Base-by-base conservation (phyloP, 2,113 vertebrate genomes). In the Azemiops feae region DNA sequence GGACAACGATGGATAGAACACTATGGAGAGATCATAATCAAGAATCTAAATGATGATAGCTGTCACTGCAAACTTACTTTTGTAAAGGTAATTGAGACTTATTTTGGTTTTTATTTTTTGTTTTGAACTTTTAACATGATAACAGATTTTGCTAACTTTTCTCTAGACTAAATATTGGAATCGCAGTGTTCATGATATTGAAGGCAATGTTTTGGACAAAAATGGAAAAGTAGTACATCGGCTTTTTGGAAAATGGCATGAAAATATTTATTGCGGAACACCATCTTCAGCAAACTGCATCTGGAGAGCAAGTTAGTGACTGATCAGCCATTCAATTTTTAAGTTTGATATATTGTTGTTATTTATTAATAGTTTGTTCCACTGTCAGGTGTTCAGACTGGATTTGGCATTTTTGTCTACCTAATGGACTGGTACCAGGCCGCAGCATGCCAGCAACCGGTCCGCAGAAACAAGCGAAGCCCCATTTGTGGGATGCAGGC, bases 1-100 rank as follows among this genome's bases (percentile, higher is more conserved):
- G 99, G 99, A 2, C 99, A 99, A 97, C 98, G 99, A 93, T 99
- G 99, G 99, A 99, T 99, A 3, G 99, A 99, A 96, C 99, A 99
- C 97, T 99, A 99, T 0, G 99, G 99, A 27, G 99, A 99, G 97
- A 99, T 99, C 93, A 96, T 98, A 94, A 99, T 99, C 96, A 99
- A 97, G 96, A 99, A 99, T 95, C 97, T 98, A 92, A 98, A 94
- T 14, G 98, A 98, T 9, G 97, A 98, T 50, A 96, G 97, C 54
- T 99, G 98, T 97, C 97, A 98, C 93, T 99, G 99, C 97, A 99
- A 99, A 97, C 97, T 99, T 96, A 99, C 98, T 87, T 99, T 99
- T 94, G 96, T 99, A 93, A 99, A 99, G 99, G 99, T 99, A 96
- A 91, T 81, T 85, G 88, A 3, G 34, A 89, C 22, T 10, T 57